Percentiles rank a stretch among this genome's conserved stretches.
Evolutionary conservation across 2,888 invertebrate genomes (phyloP).

Genomic region (Glomeris marginata): DNA sequence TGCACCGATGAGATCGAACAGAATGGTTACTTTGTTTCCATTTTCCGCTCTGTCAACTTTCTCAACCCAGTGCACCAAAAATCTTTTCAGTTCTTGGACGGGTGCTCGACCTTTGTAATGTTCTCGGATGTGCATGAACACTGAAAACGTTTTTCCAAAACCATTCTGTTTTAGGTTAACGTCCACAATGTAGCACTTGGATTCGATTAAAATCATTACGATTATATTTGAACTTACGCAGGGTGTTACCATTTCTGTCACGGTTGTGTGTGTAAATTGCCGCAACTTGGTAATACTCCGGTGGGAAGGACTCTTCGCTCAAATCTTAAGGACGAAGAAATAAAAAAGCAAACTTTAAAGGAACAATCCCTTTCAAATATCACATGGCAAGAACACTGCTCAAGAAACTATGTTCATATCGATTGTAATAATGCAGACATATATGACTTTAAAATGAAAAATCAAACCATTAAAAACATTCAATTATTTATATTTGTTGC

Average conservation of each 20-base stretch:
- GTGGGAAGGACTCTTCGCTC: conserved; percentile 48
- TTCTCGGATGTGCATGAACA: conserved; percentile 65
- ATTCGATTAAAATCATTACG: conserved; percentile 2
- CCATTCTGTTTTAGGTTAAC: background rate
- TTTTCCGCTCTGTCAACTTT: conserved; percentile 56
- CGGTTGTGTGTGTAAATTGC: conserved; percentile 57
- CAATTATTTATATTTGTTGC: too few species aligned
- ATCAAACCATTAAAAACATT: too few species aligned
- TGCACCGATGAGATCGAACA: conserved; percentile 81
- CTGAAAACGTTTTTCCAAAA: conserved; percentile 20
- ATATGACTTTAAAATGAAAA: too few species aligned
- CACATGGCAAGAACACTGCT: too few species aligned
- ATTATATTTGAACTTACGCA: conserved; percentile 33
- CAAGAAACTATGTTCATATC: too few species aligned
- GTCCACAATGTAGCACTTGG: background rate
- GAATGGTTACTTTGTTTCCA: conserved; percentile 60
- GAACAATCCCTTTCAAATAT: too few species aligned
- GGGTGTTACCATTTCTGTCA: conserved; percentile 61
- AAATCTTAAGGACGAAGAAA: conserved; percentile 41
- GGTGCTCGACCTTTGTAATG: conserved; percentile 63
- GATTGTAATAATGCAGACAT: background rate
- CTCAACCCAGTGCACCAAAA: conserved; percentile 76
- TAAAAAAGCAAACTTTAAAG: too few species aligned
- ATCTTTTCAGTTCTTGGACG: conserved; percentile 56
- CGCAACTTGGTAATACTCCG: conserved; percentile 59